phyloP scores from a whole-genome alignment of 2,113 vertebrate genomes.

The Hippocampus guttulatus region DNA sequence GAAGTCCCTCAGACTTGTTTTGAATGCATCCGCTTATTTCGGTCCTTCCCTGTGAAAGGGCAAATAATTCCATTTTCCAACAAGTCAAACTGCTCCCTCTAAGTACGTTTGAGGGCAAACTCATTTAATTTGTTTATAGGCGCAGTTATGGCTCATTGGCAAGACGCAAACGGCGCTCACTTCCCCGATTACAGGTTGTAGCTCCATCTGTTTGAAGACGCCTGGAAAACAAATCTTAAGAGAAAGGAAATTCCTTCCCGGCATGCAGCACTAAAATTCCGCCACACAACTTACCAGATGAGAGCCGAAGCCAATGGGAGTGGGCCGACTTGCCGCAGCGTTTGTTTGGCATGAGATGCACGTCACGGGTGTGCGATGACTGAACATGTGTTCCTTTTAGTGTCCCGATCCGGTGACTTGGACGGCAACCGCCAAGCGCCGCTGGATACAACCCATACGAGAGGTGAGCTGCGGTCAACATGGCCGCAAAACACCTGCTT shows the following conservation, averaged over 20 bases:
- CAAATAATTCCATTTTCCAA: background rate
- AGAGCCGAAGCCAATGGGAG: slow-evolving; percentile 5
- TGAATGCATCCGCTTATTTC: background rate
- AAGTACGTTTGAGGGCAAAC: background rate
- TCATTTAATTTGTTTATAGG: slow-evolving; percentile 41
- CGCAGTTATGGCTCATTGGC: slow-evolving; percentile 18
- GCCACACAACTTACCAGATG: slow-evolving; percentile 19
- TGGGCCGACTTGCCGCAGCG: background rate
- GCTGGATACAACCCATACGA: slow-evolving; percentile 51
- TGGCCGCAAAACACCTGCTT: slow-evolving; percentile 21
- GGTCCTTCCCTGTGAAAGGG: background rate
- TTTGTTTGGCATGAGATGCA: slow-evolving; percentile 18
- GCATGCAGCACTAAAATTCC: slow-evolving; percentile 27
- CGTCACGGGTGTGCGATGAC: slow-evolving; percentile 14
- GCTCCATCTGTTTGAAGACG: slow-evolving; percentile 38
- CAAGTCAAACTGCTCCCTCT: background rate
- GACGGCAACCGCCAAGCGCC: slow-evolving; percentile 53
- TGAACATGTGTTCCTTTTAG: slow-evolving; percentile 50
- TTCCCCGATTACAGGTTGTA: slow-evolving; percentile 56
- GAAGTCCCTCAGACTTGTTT: background rate
- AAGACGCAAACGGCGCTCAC: slow-evolving; percentile 24
- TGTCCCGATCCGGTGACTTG: slow-evolving; percentile 54
- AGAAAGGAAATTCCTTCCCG: slow-evolving; percentile 36
- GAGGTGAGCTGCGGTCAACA: slow-evolving; percentile 57
- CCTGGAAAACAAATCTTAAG: slow-evolving; percentile 25